Percentiles rank a stretch among this genome's conserved stretches.
Conservation (phyloP, 1,140 invertebrate genomes). For the Drosophila mojavensis region DNA sequence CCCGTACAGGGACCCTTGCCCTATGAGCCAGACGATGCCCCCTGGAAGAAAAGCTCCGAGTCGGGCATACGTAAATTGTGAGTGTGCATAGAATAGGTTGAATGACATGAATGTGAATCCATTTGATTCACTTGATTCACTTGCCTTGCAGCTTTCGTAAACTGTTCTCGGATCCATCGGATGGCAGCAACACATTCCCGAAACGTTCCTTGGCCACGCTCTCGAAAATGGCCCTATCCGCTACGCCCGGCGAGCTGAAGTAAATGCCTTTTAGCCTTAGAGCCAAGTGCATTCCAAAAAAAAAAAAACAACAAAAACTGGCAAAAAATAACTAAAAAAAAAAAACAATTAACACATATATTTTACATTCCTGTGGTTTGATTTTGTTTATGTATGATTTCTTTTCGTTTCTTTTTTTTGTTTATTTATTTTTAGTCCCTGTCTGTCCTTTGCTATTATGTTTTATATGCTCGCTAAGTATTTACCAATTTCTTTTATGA, state of each 20-base stretch:
- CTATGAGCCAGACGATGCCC: constrained; percentile 97
- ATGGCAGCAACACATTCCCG: constrained; percentile 87
- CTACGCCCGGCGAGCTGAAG: constrained; percentile 76
- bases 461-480: constrained; percentile 67
- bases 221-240: constrained; percentile 89
- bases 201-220: constrained; percentile 89
- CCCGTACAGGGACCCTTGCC: constrained; percentile 98
- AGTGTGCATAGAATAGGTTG: constrained; percentile 79
- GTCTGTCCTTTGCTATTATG: constrained; percentile 61
- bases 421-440: constrained; percentile 65
- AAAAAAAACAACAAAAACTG: too few species aligned
- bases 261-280: constrained; percentile 63
- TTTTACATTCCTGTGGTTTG: constrained; percentile 2
- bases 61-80: constrained; percentile 97
- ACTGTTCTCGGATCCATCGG: constrained; percentile 88
- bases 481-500: constrained; percentile 66
- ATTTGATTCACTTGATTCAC: not conserved
- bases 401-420: constrained; percentile 46
- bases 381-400: constrained; percentile 33
- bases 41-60: constrained; percentile 92
- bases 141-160: constrained; percentile 87
- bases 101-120: not conserved
- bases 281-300: constrained; percentile 50
- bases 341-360: not conserved
- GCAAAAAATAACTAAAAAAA: too few species aligned